A percentile compares a stretch with the other conserved stretches of the same genome.
Conservation (phyloP, 1,140 invertebrate species). For the Varroa destructor region DNA sequence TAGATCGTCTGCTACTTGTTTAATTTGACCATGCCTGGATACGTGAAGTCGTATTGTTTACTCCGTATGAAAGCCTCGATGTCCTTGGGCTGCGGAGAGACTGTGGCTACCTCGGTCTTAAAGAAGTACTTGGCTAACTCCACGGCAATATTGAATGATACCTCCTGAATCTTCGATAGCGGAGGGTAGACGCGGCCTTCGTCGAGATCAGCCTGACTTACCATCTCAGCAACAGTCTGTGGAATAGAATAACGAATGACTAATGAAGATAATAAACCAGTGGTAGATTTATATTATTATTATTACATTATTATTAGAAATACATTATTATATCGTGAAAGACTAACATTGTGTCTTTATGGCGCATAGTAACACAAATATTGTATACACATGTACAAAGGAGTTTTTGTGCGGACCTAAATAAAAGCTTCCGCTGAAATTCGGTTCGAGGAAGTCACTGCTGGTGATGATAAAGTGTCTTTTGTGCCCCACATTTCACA, state of each 20-base stretch:
- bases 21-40: constrained; percentile 34
- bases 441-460: too few species aligned
- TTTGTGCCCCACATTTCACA: too few species aligned
- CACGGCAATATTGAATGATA: constrained; percentile 73
- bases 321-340: background rate
- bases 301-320: background rate
- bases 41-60: constrained; percentile 45
- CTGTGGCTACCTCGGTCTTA: constrained; percentile 45
- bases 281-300: background rate
- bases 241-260: background rate
- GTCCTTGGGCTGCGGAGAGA: constrained; percentile 47
- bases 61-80: constrained; percentile 43
- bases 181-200: constrained; percentile 90
- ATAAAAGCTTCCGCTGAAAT: too few species aligned
- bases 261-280: background rate
- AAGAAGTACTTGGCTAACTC: constrained; percentile 78
- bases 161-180: constrained; percentile 66
- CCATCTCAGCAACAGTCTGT: constrained; percentile 59
- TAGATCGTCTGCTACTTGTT: constrained; percentile 6
- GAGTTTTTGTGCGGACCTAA: too few species aligned
- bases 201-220: constrained; percentile 62
- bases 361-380: too few species aligned
- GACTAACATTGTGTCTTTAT: too few species aligned
- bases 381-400: too few species aligned
- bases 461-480: too few species aligned